Base-by-base conservation (phyloP, 2,797 vertebrate species). In the Acrossocheilus fasciatus region DNA sequence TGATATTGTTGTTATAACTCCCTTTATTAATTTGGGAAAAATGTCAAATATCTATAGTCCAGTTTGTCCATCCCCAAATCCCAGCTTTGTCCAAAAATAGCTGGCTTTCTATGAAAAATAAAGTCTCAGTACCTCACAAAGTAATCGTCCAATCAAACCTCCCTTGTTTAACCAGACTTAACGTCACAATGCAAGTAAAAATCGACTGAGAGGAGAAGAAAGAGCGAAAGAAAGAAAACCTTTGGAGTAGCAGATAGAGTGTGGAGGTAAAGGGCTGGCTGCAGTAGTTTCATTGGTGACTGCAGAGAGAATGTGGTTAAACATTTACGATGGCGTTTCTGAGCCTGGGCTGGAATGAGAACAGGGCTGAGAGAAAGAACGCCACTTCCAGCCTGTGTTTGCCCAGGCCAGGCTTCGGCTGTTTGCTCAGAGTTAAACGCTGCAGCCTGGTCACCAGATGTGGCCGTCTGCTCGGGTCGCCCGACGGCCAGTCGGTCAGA, bases 401-500 rank as follows among this genome's bases (percentile, higher is more conserved):
- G 96, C 95, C 95, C 95, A 97, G 96, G 96, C 95, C 96, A 95
- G 94, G 96, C 95, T 95, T 96, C 94, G 93, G 94, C 91, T 94
- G 96, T 97, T 97, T 96, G 95, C 96, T 95, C 92, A 96, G 96
- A 93, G 95, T 93, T 96, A 96, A 97, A 97, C 95, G 94, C 96
- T 94, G 94, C 95, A 94, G 96, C 95, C 97, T 97, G 96, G 96
- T 94, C 95, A 95, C 96, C 97, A 97, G 96, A 97, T 97, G 97
- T 96, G 96, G 95, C 91, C 92, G 92, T 87, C 89, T 89, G 89
- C 81, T 91, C 77, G 70, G 84, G 87, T 89, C 84, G 79, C 74
- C 84, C 70, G 34, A 26, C 36, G 76, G 82, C 86, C 87, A 84
- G 85, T 81, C 70, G 50, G 90, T 98, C 96, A 99, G 95, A 98